phyloP scores from a whole-genome alignment of 2,888 invertebrate genomes.

The Polyommatus icarus region DNA sequence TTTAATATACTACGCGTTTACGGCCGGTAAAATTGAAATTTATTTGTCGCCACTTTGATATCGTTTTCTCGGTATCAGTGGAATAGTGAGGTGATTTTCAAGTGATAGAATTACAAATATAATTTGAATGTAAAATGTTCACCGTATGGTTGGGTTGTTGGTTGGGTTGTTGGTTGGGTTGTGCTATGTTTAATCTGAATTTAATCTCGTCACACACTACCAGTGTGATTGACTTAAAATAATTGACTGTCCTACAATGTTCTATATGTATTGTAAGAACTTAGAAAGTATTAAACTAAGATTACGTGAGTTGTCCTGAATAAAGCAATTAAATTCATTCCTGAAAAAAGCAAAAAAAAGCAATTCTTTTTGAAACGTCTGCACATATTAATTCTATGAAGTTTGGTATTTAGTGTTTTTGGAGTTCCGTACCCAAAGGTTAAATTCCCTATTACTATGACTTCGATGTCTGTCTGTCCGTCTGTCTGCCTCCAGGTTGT shows the following conservation, averaged over 20 bases:
- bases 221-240: not conserved
- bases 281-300: too few species aligned
- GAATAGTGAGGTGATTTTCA: not conserved
- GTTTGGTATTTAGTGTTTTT: too few species aligned
- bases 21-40: not conserved
- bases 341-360: not conserved
- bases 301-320: not conserved
- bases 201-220: not conserved
- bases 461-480: too few species aligned
- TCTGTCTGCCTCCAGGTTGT: too few species aligned
- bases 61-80: not conserved
- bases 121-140: too few species aligned
- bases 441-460: too few species aligned
- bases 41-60: not conserved
- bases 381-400: too few species aligned
- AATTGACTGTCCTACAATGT: not conserved
- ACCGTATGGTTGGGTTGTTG: too few species aligned
- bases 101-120: not conserved
- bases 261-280: not conserved
- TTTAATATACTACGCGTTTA: not conserved
- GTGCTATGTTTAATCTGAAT: not conserved
- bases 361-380: too few species aligned
- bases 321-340: too few species aligned
- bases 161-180: too few species aligned
- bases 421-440: too few species aligned